Conservation (phyloP, 2,113 vertebrate genomes). For the Toxotes jaculatrix region DNA sequence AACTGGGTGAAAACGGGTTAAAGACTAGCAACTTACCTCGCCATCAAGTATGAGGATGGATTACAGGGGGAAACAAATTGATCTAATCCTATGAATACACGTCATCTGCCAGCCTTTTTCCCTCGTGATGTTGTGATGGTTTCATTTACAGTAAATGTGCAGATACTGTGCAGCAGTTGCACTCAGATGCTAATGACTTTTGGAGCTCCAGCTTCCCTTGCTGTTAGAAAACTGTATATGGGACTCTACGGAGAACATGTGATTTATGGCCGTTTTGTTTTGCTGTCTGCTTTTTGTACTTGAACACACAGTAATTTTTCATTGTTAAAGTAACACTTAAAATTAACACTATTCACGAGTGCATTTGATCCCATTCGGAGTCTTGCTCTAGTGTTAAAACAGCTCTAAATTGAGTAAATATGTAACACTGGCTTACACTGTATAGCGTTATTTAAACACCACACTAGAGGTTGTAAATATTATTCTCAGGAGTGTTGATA, state of each 20-base stretch:
- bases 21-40: neutral
- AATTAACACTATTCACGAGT: too few species aligned
- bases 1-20: neutral
- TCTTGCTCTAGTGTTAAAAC: too few species aligned
- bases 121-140: neutral
- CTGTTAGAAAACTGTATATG: neutral
- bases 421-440: too few species aligned
- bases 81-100: constrained; percentile 1
- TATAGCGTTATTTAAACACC: too few species aligned
- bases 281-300: neutral
- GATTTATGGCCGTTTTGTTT: constrained; percentile 19
- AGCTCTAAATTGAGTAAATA: too few species aligned
- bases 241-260: neutral
- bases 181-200: constrained; percentile 22
- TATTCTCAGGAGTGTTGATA: too few species aligned
- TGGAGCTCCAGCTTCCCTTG: constrained; percentile 11
- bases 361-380: too few species aligned
- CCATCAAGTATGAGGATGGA: neutral
- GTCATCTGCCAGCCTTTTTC: neutral
- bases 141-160: constrained; percentile 31
- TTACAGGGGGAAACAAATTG: neutral
- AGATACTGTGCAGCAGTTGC: neutral
- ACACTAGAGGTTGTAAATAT: too few species aligned
- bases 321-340: too few species aligned
- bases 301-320: neutral